phyloP scores from a whole-genome alignment of 2,797 vertebrate genomes.

The Chloroceryle amazona region DNA sequence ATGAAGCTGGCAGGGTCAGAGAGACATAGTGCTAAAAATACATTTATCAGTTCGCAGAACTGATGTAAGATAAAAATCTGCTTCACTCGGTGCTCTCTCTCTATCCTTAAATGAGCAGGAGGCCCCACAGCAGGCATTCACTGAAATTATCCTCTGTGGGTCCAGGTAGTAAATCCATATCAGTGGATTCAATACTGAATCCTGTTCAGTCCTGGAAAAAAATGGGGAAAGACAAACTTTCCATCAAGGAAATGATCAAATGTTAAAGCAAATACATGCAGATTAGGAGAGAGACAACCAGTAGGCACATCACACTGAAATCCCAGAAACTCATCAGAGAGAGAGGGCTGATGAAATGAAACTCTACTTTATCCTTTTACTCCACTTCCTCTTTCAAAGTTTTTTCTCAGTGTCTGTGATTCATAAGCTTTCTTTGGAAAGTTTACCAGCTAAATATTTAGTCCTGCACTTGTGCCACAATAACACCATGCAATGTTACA shows the following conservation, averaged over 20 bases:
- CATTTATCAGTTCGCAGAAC: neutral
- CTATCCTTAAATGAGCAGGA: neutral
- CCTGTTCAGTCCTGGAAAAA: neutral
- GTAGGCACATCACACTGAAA: neutral
- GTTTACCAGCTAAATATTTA: accelerated
- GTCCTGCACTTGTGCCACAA: neutral
- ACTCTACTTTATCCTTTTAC: neutral
- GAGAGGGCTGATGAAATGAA: neutral
- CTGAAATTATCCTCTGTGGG: neutral
- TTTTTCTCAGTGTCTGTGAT: neutral
- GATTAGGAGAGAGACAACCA: neutral
- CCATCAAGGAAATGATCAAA: neutral
- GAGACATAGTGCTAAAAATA: constrained; percentile 25
- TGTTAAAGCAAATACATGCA: neutral
- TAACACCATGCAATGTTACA: neutral
- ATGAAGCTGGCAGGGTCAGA: neutral
- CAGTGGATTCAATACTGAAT: neutral
- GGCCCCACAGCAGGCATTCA: accelerated
- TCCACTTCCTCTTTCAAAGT: neutral
- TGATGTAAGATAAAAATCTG: neutral
- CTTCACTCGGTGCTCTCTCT: neutral
- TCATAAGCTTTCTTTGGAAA: neutral
- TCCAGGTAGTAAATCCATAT: neutral
- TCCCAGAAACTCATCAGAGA: neutral
- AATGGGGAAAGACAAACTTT: neutral